Conservation (phyloP, 2,888 invertebrate genomes). For the Smittia aterrima region DNA sequence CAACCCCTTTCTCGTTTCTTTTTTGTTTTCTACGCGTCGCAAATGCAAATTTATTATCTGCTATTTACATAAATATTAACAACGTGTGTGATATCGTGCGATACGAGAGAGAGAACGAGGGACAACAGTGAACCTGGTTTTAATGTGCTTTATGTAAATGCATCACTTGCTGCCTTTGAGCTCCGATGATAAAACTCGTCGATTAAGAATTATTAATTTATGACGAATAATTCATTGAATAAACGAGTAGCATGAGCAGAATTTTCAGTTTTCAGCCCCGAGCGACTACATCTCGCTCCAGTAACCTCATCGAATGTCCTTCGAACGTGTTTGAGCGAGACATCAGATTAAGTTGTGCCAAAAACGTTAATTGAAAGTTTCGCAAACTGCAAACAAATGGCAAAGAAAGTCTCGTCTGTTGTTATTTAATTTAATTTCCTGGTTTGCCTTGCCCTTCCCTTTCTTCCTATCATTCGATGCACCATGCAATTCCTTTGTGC, state of each 20-base stretch:
- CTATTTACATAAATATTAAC: constrained; percentile 39
- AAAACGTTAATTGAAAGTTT: too few relatives aligned
- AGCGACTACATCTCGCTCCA: too few relatives aligned
- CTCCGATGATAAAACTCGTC: constrained; percentile 2
- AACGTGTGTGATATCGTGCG: neutral
- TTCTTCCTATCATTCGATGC: neutral
- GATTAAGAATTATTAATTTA: constrained; percentile 24
- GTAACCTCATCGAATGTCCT: too few relatives aligned
- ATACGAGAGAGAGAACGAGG: neutral
- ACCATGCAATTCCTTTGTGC: neutral
- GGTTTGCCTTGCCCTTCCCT: neutral
- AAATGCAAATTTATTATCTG: constrained; percentile 38
- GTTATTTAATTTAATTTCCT: neutral
- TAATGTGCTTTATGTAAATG: constrained; percentile 32
- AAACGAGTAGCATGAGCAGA: too few relatives aligned
- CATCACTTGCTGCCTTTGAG: neutral
- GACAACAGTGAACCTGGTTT: neutral
- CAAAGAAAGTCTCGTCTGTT: too few relatives aligned
- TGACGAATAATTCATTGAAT: constrained; percentile 4
- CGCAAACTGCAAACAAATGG: too few relatives aligned
- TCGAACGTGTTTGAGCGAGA: too few relatives aligned
- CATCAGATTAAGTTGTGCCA: too few relatives aligned
- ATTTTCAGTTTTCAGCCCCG: too few relatives aligned
- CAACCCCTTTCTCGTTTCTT: neutral
- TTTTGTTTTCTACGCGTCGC: neutral